These are phyloP conservation scores for Cryptomyrus ogoouensis DNA, from an alignment of 2,113 vertebrate species.

Conservation along the genomic window DNA sequence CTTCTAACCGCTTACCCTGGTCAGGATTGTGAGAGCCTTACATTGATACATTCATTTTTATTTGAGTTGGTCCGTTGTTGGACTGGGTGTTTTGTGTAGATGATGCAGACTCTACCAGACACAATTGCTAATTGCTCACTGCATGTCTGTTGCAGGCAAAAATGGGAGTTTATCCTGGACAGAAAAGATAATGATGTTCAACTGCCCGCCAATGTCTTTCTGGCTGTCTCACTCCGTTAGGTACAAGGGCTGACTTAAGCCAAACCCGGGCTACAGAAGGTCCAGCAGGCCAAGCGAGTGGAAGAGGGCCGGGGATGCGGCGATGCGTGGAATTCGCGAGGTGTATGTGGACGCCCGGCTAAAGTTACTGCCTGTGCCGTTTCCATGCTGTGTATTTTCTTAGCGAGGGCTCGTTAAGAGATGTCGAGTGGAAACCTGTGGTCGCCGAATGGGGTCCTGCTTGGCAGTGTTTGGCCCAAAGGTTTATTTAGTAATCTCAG, in stretches of 20 bases:
- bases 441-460: conserved; percentile 21
- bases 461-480: conserved; percentile 4
- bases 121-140: background rate
- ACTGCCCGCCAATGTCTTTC: background rate
- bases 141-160: background rate
- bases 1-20: background rate
- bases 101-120: background rate
- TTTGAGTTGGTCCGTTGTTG: background rate
- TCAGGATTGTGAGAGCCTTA: background rate
- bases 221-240: background rate
- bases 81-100: background rate
- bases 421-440: conserved; percentile 21
- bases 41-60: background rate
- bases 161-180: background rate
- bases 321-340: background rate
- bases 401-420: conserved; percentile 22
- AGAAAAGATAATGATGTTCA: background rate
- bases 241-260: background rate
- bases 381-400: conserved; percentile 34
- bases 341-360: background rate
- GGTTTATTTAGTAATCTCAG: conserved; percentile 31
- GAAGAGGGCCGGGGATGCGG: background rate
- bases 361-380: conserved; percentile 19
- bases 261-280: background rate
- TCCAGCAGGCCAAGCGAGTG: background rate